Base-by-base conservation (phyloP, 2,113 vertebrate genomes). In the Gasterosteus nipponicus region DNA sequence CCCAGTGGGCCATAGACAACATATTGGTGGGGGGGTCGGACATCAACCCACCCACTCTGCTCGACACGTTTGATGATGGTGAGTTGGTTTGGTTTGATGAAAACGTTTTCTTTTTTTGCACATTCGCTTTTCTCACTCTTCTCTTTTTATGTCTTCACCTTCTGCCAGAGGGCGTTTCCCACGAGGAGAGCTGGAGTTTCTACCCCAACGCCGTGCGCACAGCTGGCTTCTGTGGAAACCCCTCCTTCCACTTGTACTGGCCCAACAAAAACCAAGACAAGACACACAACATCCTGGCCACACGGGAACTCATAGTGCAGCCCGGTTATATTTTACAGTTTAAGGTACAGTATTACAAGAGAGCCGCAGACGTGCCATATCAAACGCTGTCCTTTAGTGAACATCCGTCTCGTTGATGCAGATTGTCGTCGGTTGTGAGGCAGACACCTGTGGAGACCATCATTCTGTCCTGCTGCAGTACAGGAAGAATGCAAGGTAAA, bases 221-320 rank as follows among this genome's bases (percentile, higher is more conserved):
- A 26, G 97, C 97, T 19, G 98, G 98, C 44, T 99, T 99, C 93
- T 99, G 98, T 86, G 97, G 97, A 79, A 99, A 99, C 88, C 98
- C 98, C 8, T 98, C 98, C n/a, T 99, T 99, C 89, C 98, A 99
- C 80, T 94, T 99, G 74, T 99, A 98, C 87, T 99, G 98, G 98
- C 97, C 98, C 58, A 99, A 99, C 90, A 98, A 98, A 91, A 98
- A 98, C 87, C 96, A 96, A 78, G 97, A 98, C 86, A 95, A 94
- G 87, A 98, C 96, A 16, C 95, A 97, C 89, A 99, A 98, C 89
- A 97, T 97, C 86, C 93, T 99, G 78, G 96, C 95, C 77, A 98
- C 98, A 64, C 93, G 97, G 22, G 98, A 99, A 76, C 97, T 99
- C 78, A 99, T 99, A 77, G 96, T 99, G 86, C 97, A 99, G 78